Evolutionary conservation across 2,888 invertebrate genomes (phyloP).

Genomic region (Argyresthia goedartella): DNA sequence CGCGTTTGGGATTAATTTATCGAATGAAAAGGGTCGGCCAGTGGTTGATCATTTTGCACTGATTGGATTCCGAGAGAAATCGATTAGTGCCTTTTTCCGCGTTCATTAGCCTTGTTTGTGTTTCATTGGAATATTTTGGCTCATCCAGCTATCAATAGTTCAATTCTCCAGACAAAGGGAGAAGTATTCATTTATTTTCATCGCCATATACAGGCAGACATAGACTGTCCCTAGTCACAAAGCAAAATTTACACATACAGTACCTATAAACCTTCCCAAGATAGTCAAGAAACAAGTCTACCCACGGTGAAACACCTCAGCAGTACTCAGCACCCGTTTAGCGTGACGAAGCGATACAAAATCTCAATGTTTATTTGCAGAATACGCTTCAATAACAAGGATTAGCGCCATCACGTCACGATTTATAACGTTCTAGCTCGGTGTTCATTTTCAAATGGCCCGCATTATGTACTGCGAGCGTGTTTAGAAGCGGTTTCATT

Average conservation of each 20-base stretch:
- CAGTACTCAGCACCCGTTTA: neutral
- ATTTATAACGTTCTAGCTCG: conserved; percentile 2
- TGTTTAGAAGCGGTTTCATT: conserved; percentile 35
- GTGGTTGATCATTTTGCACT: conserved; percentile 43
- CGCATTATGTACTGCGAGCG: conserved; percentile 18
- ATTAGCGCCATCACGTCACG: conserved; percentile 1
- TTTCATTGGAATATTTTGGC: too few species aligned
- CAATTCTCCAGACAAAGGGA: neutral
- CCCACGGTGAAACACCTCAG: too few species aligned
- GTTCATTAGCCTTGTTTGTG: neutral
- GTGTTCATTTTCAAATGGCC: conserved; percentile 4
- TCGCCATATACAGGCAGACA: neutral
- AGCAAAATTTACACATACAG: too few species aligned
- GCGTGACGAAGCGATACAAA: neutral
- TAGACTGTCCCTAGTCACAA: neutral
- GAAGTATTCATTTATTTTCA: neutral
- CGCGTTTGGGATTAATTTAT: conserved; percentile 56
- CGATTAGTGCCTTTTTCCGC: conserved; percentile 21
- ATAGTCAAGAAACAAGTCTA: too few species aligned
- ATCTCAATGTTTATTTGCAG: neutral
- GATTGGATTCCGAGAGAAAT: conserved; percentile 43
- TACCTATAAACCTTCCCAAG: too few species aligned
- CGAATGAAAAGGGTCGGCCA: conserved; percentile 51
- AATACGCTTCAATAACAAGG: neutral
- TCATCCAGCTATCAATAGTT: neutral